phyloP scores from a whole-genome alignment of 1,140 invertebrate genomes.

The Drosophila novamexicana region DNA sequence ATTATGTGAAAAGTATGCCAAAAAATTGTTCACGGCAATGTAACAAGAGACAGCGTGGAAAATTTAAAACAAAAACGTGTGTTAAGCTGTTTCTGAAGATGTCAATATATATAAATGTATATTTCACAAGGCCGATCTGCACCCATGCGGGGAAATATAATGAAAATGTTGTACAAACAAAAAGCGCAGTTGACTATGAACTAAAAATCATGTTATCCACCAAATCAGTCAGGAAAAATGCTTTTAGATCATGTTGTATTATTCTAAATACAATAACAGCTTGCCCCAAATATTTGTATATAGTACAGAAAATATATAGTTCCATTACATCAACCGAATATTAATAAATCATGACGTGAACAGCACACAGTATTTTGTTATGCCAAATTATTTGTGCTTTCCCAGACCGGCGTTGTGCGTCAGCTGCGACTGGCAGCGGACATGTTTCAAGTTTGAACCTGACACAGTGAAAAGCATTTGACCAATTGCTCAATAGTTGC shows the following conservation, averaged over 20 bases:
- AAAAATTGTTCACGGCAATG: constrained; percentile 9
- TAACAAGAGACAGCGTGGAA: constrained; percentile 3
- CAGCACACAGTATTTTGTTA: constrained; percentile 41
- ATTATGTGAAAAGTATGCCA: constrained; percentile 6
- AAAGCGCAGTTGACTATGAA: neutral
- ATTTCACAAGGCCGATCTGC: too few species aligned
- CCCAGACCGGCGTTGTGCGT: constrained; percentile 50
- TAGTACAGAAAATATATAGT: constrained; percentile 31
- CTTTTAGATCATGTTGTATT: constrained; percentile 16
- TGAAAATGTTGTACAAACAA: too few species aligned
- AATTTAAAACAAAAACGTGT: neutral
- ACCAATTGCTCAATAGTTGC: constrained; percentile 69
- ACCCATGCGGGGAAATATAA: too few species aligned
- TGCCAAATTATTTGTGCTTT: constrained; percentile 47
- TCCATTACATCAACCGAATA: constrained; percentile 77
- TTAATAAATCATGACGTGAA: constrained; percentile 76
- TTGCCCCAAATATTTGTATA: constrained; percentile 24
- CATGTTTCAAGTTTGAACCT: constrained; percentile 65
- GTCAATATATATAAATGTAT: too few species aligned
- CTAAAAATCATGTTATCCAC: constrained; percentile 9
- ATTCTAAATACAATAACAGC: constrained; percentile 27
- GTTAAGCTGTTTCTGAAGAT: too few species aligned
- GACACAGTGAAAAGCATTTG: constrained; percentile 73
- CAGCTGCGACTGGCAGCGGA: constrained; percentile 31
- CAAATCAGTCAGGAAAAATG: constrained; percentile 18